phyloP scores from a whole-genome alignment of 2,797 vertebrate genomes.

The Fratercula arctica region DNA sequence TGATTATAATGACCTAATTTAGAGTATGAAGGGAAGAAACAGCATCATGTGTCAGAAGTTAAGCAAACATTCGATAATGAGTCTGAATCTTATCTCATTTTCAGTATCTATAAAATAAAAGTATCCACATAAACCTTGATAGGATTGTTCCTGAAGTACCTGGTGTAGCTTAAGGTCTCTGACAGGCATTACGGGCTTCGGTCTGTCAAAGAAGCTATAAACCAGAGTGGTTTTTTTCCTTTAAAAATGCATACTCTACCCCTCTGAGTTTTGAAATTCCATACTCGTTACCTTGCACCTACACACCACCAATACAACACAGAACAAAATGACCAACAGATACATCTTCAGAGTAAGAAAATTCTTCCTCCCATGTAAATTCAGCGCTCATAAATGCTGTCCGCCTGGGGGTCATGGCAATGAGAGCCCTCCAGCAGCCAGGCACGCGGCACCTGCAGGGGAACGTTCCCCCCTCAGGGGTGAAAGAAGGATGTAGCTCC shows the following conservation, averaged over 20 bases:
- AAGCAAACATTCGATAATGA: slow-evolving; percentile 18
- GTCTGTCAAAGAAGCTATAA: background rate
- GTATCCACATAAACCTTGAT: slow-evolving; percentile 1
- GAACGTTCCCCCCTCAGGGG: background rate
- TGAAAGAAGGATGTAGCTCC: background rate
- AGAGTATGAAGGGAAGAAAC: slow-evolving; percentile 14
- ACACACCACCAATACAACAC: background rate
- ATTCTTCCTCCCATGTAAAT: background rate
- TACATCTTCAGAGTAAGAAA: background rate
- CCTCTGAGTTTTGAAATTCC: background rate
- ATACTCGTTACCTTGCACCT: background rate
- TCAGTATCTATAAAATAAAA: slow-evolving; percentile 30
- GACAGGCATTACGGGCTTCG: background rate
- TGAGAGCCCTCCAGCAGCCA: background rate
- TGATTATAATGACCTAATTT: slow-evolving; percentile 32
- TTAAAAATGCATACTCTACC: background rate
- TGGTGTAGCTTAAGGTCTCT: background rate
- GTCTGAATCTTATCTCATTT: slow-evolving; percentile 38
- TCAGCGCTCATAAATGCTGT: background rate
- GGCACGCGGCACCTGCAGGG: background rate
- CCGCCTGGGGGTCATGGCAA: background rate
- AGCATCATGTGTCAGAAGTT: background rate
- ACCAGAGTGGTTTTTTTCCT: background rate
- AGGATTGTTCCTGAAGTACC: slow-evolving; percentile 1
- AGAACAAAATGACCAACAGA: background rate